Percentiles rank a stretch among this genome's conserved stretches.
phyloP scores from a whole-genome alignment of 30 jellyfish, hydroid and myxozoan genomes.

The Nemopilema nomurai region DNA sequence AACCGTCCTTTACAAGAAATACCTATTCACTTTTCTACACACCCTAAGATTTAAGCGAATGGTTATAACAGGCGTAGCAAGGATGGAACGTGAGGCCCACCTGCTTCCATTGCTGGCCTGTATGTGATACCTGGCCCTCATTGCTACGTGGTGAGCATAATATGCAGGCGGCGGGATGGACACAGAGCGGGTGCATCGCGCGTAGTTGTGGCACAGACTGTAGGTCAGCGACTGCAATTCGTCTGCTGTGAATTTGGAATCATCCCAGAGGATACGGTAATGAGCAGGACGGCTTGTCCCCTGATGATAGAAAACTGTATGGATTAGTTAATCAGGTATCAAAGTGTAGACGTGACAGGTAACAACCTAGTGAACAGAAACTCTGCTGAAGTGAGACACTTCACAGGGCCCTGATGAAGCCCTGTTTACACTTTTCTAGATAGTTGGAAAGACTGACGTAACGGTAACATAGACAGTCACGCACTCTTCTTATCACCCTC shows the following conservation, averaged over 20 bases:
- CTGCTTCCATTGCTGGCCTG: constrained; percentile 42
- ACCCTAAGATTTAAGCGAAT: too few relatives aligned
- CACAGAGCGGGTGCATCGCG: constrained; percentile 77
- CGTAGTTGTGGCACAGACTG: constrained; percentile 65
- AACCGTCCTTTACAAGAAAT: too few relatives aligned
- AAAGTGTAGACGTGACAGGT: not conserved
- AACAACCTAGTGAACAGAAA: too few relatives aligned
- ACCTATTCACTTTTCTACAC: too few relatives aligned
- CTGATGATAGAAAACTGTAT: constrained; percentile 22
- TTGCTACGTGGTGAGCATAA: constrained; percentile 83
- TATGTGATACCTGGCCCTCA: constrained; percentile 71
- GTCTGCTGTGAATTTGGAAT: constrained; percentile 59
- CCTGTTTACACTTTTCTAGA: too few relatives aligned
- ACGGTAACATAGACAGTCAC: too few relatives aligned
- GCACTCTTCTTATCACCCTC: too few relatives aligned
- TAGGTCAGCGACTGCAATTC: constrained; percentile 63
- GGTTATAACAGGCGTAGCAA: too few relatives aligned
- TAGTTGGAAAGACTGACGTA: too few relatives aligned
- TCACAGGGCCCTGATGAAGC: too few relatives aligned
- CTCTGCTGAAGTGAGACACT: too few relatives aligned
- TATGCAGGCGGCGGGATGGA: constrained; percentile 86
- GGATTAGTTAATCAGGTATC: not conserved
- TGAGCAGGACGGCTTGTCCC: constrained; percentile 85
- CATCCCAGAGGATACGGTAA: constrained; percentile 73
- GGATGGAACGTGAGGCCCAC: too few relatives aligned